Percentiles rank a stretch among this genome's conserved stretches.
Conservation (phyloP, 2,113 vertebrate species). For the Larimichthys polyactis region DNA sequence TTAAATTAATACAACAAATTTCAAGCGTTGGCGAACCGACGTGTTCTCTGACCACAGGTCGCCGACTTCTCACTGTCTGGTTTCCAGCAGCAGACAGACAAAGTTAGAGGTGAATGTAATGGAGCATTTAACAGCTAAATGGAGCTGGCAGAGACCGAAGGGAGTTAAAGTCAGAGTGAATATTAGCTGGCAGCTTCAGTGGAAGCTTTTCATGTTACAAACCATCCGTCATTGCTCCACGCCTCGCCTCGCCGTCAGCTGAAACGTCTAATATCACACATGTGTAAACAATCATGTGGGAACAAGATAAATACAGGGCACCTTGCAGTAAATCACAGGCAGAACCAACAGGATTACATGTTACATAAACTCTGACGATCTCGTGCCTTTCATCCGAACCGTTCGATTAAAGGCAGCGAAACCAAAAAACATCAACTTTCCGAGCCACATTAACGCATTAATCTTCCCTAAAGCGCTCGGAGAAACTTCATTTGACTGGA, state of each 20-base stretch:
- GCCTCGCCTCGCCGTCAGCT: neutral
- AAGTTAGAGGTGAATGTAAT: neutral
- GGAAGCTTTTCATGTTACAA: neutral
- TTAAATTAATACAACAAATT: too few species aligned
- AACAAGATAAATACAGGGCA: constrained; percentile 29
- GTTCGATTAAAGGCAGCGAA: neutral
- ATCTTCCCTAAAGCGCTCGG: neutral
- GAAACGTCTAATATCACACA: constrained; percentile 28
- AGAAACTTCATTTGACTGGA: neutral
- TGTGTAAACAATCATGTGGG: constrained; percentile 28
- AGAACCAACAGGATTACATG: constrained; percentile 37
- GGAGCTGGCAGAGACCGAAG: neutral
- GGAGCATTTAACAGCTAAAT: neutral
- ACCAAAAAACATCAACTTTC: constrained; percentile 19
- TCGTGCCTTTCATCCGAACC: constrained; percentile 22
- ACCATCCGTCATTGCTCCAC: too few species aligned
- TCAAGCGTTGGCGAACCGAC: too few species aligned
- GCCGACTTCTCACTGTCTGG: too few species aligned
- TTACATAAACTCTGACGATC: constrained; percentile 30
- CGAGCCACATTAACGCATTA: neutral
- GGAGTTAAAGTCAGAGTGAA: neutral
- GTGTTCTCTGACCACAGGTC: too few species aligned
- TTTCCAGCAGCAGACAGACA: neutral
- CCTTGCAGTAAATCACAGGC: constrained; percentile 34
- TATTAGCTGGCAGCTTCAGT: neutral